Percentiles rank a stretch among this genome's conserved stretches.
Evolutionary conservation across 92 coral and sea anemone genomes (phyloP).

Genomic region (Parazoanthus darwini): DNA sequence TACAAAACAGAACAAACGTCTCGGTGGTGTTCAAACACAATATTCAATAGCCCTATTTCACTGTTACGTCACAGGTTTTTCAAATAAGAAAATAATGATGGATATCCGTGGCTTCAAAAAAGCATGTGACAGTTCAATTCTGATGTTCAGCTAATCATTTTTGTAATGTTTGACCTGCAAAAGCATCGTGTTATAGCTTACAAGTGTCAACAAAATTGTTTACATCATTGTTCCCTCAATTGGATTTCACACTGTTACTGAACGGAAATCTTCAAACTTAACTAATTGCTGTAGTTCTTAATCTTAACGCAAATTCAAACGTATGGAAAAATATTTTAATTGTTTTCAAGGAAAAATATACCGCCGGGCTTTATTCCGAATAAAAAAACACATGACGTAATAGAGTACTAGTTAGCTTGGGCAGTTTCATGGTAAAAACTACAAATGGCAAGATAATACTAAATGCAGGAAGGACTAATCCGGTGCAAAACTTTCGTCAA

Average conservation of each 20-base stretch:
- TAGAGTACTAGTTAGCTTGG: constrained; percentile 12
- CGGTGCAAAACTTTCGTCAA: constrained; percentile 13
- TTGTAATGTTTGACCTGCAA: constrained; percentile 11
- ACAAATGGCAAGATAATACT: constrained; percentile 18
- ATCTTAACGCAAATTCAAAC: not conserved
- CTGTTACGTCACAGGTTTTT: not conserved
- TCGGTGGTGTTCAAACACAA: no score
- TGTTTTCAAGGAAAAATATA: constrained; percentile 4
- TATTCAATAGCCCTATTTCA: no score
- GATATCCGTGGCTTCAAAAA: constrained; percentile 11
- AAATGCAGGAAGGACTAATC: constrained; percentile 6
- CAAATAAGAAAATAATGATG: not conserved
- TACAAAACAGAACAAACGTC: no score
- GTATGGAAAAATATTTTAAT: constrained; percentile 8
- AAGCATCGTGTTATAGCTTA: constrained; percentile 4
- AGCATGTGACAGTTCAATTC: constrained; percentile 14
- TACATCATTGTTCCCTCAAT: constrained; percentile 4
- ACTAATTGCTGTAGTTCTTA: constrained; percentile 1
- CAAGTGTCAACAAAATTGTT: not conserved
- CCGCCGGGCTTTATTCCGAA: not conserved
- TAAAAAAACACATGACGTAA: not conserved
- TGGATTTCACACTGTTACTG: constrained; percentile 11
- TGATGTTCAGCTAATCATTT: not conserved
- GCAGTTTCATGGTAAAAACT: constrained; percentile 20
- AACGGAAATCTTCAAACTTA: constrained; percentile 17